Evolutionary conservation across 2,797 vertebrate genomes (phyloP).

Genomic region (Cottoperca gobio): DNA sequence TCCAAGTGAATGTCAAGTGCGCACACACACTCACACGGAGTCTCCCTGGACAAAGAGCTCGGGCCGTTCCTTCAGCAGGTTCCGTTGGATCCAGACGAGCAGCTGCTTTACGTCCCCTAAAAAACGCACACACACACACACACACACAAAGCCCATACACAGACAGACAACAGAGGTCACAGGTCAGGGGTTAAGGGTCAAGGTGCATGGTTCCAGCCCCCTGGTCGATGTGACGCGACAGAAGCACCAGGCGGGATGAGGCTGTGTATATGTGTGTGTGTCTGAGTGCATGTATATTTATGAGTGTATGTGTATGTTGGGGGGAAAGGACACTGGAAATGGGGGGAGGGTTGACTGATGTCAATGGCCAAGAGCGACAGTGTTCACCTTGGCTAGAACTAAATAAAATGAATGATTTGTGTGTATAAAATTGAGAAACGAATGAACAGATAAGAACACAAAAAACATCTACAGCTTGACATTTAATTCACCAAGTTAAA

Average conservation of each 20-base stretch:
- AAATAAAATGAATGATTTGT: conserved; percentile 26
- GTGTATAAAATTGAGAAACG: not conserved
- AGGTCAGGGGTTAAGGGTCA: conserved; percentile 84
- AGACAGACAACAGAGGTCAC: conserved; percentile 76
- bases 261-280: conserved; percentile 39
- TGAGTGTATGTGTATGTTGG: conserved; percentile 63
- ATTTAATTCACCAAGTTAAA: not conserved
- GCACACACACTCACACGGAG: conserved; percentile 90
- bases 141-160: conserved; percentile 55
- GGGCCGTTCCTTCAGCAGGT: conserved; percentile 94
- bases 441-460: not conserved
- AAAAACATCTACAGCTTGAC: not conserved
- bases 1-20: conserved; percentile 70
- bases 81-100: conserved; percentile 94
- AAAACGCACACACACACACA: conserved; percentile 59
- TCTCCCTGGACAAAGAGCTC: conserved; percentile 97
- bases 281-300: conserved; percentile 66
- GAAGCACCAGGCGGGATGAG: conserved; percentile 71
- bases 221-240: conserved; percentile 88
- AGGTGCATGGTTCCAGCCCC: conserved; percentile 82
- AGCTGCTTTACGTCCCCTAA: conserved; percentile 95
- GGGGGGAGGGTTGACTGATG: conserved; percentile 57
- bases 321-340: conserved; percentile 38
- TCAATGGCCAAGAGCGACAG: conserved; percentile 57
- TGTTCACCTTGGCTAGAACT: conserved; percentile 58